These are phyloP conservation scores for Silurus meridionalis DNA, from an alignment of 2,113 vertebrate species.

Conservation along the genomic window DNA sequence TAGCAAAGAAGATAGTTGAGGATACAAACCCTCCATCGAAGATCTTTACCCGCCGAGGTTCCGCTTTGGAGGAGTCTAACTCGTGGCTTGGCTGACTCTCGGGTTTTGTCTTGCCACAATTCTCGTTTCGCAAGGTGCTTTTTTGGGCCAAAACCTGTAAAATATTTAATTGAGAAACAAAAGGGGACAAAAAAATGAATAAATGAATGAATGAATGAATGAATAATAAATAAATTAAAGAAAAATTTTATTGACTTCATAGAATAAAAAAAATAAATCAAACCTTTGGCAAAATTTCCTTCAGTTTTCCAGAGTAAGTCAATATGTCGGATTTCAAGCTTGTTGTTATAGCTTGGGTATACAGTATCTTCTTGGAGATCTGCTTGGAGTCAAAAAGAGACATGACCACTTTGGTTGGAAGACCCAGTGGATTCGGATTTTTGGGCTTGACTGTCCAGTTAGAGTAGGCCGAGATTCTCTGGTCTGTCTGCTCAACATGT, in stretches of 20 bases:
- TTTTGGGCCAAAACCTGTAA: constrained; percentile 67
- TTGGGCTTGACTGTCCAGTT: constrained; percentile 81
- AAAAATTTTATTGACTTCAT: not conserved
- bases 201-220: not conserved
- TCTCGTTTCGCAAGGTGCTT: constrained; percentile 77
- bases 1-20: not conserved
- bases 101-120: constrained; percentile 80
- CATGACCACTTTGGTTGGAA: constrained; percentile 93
- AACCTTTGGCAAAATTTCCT: constrained; percentile 87
- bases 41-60: constrained; percentile 95
- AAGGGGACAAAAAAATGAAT: not conserved
- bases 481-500: constrained; percentile 83
- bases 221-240: not conserved
- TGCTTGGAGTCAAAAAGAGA: constrained; percentile 94
- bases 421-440: constrained; percentile 87
- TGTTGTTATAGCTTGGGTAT: constrained; percentile 87
- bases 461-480: constrained; percentile 88
- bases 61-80: constrained; percentile 83
- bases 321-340: constrained; percentile 82
- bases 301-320: constrained; percentile 94
- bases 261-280: not conserved
- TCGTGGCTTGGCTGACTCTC: constrained; percentile 82
- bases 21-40: constrained; percentile 94
- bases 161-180: constrained; percentile 25
- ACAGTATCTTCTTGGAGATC: constrained; percentile 84